These are phyloP conservation scores for Anolis carolinensis DNA, from an alignment of 2,113 vertebrate species.

Conservation along the genomic window DNA sequence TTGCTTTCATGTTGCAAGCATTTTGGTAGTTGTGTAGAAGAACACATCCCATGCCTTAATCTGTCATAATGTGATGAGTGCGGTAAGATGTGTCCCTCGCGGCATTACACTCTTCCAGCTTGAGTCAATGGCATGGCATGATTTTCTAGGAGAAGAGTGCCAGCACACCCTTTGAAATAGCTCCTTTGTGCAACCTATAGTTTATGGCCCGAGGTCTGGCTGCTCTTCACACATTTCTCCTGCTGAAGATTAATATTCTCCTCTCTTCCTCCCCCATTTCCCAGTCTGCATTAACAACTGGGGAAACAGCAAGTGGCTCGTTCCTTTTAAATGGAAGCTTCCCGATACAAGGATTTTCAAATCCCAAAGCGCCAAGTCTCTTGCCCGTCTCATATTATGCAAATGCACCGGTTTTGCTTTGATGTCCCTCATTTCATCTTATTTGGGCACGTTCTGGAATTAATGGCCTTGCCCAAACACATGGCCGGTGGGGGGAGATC, in stretches of 20 bases:
- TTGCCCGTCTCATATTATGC: slow-evolving; percentile 27
- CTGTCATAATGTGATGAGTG: too few relatives aligned
- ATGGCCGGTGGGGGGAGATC: slow-evolving; percentile 8
- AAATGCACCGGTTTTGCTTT: slow-evolving; percentile 48
- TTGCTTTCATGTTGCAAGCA: neutral
- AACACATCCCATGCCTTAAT: too few relatives aligned
- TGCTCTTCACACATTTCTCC: neutral
- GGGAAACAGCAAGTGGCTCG: neutral
- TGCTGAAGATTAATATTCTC: neutral
- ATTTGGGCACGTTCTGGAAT: slow-evolving; percentile 60
- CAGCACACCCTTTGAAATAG: rapidly evolving
- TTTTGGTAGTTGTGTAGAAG: neutral
- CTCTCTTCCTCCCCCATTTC: slow-evolving; percentile 8
- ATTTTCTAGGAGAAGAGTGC: rapidly evolving
- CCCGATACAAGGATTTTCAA: neutral
- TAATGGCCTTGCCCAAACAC: slow-evolving; percentile 39
- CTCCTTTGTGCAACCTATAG: rapidly evolving
- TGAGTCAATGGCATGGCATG: neutral
- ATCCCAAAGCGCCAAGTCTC: neutral
- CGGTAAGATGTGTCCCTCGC: neutral
- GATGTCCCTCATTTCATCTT: slow-evolving; percentile 53
- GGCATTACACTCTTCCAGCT: neutral
- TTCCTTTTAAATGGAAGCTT: slow-evolving; percentile 21
- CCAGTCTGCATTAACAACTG: neutral
- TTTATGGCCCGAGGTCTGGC: rapidly evolving